Evolutionary conservation across 37 sponge, comb jelly and placozoan genomes (phyloP).

Genomic region (Halichondria panicea): DNA sequence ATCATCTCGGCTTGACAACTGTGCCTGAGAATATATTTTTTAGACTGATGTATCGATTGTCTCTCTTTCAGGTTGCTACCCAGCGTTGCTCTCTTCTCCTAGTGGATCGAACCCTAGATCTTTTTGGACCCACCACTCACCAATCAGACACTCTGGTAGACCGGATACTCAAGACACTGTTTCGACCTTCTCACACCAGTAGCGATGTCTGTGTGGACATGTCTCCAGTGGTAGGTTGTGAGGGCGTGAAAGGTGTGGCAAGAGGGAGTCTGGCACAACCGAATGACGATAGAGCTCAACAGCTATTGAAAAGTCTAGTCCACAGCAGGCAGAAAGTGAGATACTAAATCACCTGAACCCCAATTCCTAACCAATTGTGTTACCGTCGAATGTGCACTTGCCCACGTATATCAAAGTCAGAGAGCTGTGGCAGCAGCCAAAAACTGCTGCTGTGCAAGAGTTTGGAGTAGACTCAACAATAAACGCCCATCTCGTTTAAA

Average conservation of each 20-base stretch:
- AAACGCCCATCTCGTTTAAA: no score
- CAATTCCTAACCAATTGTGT: not conserved
- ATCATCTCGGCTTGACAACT: no score
- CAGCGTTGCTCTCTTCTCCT: conserved; percentile 53
- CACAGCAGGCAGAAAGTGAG: conserved; percentile 48
- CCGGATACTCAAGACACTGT: conserved; percentile 42
- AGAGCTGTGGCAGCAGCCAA: no score
- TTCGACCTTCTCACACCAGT: conserved; percentile 22
- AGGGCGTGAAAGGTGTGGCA: no score
- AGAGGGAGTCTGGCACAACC: conserved; percentile 57
- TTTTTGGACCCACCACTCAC: conserved; percentile 41
- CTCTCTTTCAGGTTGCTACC: conserved; percentile 42
- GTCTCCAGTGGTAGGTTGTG: conserved; percentile 20
- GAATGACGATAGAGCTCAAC: conserved; percentile 6
- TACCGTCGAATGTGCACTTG: not conserved
- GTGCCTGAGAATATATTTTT: no score
- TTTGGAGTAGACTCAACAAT: no score
- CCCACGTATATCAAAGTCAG: not conserved
- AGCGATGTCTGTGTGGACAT: conserved; percentile 64
- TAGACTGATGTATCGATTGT: no score
- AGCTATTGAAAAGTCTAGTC: conserved; percentile 45
- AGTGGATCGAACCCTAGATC: conserved; percentile 70
- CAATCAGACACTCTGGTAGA: conserved; percentile 50
- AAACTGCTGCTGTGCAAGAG: no score
- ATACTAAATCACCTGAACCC: no score